Conservation (phyloP, 2,797 vertebrate species). For the Sebastes trivittatus region DNA sequence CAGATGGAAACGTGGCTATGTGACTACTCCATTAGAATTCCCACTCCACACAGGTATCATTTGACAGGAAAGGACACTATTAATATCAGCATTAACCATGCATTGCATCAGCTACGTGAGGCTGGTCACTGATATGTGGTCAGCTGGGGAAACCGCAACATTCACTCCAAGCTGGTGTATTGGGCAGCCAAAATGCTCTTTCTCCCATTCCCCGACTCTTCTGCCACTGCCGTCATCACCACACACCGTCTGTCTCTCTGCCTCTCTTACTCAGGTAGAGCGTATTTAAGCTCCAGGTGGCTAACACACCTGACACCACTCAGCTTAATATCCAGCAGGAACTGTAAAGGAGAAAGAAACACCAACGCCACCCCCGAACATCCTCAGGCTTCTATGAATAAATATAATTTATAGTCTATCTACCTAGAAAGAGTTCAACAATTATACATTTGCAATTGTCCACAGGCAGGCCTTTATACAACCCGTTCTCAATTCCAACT, state of each 20-base stretch:
- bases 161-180: background rate
- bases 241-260: background rate
- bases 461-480: background rate
- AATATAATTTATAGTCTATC: background rate
- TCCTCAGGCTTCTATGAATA: background rate
- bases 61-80: background rate
- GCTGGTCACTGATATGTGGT: background rate
- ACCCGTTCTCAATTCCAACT: accelerated
- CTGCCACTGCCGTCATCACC: background rate
- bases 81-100: background rate
- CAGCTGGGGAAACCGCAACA: background rate
- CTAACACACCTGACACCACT: constrained; percentile 28
- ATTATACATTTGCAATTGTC: background rate
- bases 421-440: background rate
- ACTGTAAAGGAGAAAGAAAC: background rate
- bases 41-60: background rate
- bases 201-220: background rate
- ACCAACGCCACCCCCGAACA: background rate
- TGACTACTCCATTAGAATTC: background rate
- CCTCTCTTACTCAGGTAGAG: background rate
- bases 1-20: background rate
- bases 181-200: background rate
- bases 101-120: background rate
- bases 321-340: constrained; percentile 11
- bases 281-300: background rate